Base-by-base conservation (phyloP, 2,888 invertebrate genomes). In the Deroplatys truncata region DNA sequence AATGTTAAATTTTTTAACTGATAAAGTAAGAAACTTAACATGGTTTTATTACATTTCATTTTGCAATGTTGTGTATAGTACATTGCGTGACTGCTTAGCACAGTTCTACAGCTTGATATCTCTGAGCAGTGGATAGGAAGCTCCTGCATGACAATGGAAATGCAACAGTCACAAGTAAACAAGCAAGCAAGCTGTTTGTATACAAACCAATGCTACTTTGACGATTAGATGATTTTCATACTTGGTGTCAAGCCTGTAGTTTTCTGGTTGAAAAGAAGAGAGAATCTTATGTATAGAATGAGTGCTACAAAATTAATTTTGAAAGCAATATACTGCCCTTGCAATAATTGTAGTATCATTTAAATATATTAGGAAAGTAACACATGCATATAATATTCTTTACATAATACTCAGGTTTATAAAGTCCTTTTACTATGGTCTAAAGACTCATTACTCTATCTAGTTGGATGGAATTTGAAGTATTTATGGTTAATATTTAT, bases 151-250 rank as follows among this genome's bases (percentile, higher is more conserved):
- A 28, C 29, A 35, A 43, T 86, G 86, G 16, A 28, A 86, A 35
- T 90, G 88, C 82, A 16, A 90, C 86, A 88, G 87, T 85, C 31
- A 85, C 83, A 88, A 89, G 49, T 29, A 25, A 43, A 86, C 88
- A 88, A 90, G 88, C 89, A 90, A 87, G 82, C 87, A 43, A 89
- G 89, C 90, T 84, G 72, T 85, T 86, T 90, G 92, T 93, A 95
- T 96, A 96, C 96, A 95, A 96, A 97, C 97, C 96, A 99, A 96
- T 93, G 98, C 98, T 94, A 99, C 97, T 96, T 99, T 99, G 94
- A 98, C 97, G 95, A 99, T 98, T 94, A 99, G 96, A 95, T 99
- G 98, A 94, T 98, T 98, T 95, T 99, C 98, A 95, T 98, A 98
- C 94, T 98, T 97, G 94, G 98, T 98, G 95, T 98, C 98, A 94